Base-by-base conservation (phyloP, 1,140 invertebrate genomes). In the Colletes gigas region DNA sequence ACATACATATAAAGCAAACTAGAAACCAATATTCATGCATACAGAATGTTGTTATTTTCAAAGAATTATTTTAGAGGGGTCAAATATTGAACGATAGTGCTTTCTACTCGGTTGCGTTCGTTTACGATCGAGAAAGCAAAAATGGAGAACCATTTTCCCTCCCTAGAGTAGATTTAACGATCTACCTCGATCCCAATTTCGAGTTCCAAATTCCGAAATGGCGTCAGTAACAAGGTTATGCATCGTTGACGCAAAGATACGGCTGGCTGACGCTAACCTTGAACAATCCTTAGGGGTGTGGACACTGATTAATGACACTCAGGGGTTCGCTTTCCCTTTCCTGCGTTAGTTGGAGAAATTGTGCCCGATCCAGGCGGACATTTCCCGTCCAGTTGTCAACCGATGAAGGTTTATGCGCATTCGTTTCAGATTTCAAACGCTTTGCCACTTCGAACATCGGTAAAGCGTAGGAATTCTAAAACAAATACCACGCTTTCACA, bases 381-480 rank as follows among this genome's bases (percentile, higher is more conserved):
- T 70, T 81, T 50, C 50, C 21, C 69, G 69, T 72, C 57, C 76
- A 78, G 50, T 55, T 30, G 73, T 30, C 66, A 62, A 72, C 55
- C n/a, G 91, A 86, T 88, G 91, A 90, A 89, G 86, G 73, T 90
- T 90, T 90, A 89, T 89, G 90, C 88, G 91, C 92, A 93, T 94
- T 94, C 89, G 95, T 95, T 96, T 96, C 95, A 96, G 95, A 96
- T 96, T 96, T 96, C 95, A 95, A 96, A 96, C 95, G 95, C 95
- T 96, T 96, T 96, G 95, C 95, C 95, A 93, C 91, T 93, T 93
- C 90, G 89, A 92, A 87, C 90, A 88, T 94, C 94, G 95, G 95
- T 96, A 96, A 96, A 96, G 95, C 95, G 95, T 96, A 96, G 95
- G 95, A 96, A 96, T 96, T 96, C 95, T 96, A 96, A 96, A 95